Percentiles rank a stretch among this genome's conserved stretches.
These are phyloP conservation scores for Nipponacmea schrenckii DNA, from an alignment of 2,888 invertebrate genomes.

Conservation along the genomic window DNA sequence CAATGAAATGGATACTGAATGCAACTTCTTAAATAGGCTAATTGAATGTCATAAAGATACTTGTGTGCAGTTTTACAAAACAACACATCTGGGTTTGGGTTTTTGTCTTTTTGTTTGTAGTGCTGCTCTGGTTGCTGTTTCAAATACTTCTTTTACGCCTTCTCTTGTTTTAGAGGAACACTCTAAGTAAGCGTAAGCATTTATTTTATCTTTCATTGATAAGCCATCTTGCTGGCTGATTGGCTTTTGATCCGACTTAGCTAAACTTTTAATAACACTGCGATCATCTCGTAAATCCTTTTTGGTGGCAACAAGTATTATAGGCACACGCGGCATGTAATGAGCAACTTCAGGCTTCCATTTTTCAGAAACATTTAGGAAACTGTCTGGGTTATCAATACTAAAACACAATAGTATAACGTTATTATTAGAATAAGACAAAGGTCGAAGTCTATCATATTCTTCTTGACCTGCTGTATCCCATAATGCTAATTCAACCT, in stretches of 20 bases:
- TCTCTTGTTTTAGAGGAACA: conserved; percentile 2
- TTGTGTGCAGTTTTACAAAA: no score
- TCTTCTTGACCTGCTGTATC: conserved; percentile 5
- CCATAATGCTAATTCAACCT: conserved; percentile 7
- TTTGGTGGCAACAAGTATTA: conserved; percentile 5
- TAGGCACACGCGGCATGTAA: not conserved
- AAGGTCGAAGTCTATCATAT: not conserved
- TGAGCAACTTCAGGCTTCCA: not conserved
- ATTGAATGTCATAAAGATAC: no score
- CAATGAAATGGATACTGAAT: no score
- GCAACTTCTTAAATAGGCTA: no score
- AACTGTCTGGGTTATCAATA: not conserved
- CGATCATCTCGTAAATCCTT: not conserved
- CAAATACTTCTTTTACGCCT: conserved; percentile 1
- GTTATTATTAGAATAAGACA: not conserved
- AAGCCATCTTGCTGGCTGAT: not conserved
- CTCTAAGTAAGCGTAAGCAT: not conserved
- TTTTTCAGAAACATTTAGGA: conserved; percentile 3
- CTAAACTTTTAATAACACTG: not conserved
- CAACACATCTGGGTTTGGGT: not conserved
- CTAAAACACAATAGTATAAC: conserved; percentile 1
- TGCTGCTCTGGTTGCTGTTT: not conserved
- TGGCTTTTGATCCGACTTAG: not conserved
- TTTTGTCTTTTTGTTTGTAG: not conserved
- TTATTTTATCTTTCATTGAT: not conserved